Conservation (phyloP, 1,140 invertebrate species). For the Tetragnatha versicolor region DNA sequence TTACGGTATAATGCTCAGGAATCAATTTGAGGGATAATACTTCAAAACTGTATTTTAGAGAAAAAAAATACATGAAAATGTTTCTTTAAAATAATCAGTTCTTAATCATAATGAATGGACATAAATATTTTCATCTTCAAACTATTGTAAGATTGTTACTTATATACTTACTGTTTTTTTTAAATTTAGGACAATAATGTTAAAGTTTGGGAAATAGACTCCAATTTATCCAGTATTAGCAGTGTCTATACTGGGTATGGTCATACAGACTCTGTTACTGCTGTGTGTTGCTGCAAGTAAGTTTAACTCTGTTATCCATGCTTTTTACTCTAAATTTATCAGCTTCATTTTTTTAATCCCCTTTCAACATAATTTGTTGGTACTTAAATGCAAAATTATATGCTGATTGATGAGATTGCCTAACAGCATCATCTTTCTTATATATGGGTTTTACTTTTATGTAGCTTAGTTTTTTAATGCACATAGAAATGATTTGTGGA, state of each 20-base stretch:
- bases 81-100: too few relatives aligned
- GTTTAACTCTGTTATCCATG: background rate
- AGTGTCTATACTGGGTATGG: slow-evolving; percentile 77
- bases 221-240: slow-evolving; percentile 65
- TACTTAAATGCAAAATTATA: background rate
- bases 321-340: background rate
- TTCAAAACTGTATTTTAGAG: too few relatives aligned
- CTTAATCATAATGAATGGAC: too few relatives aligned
- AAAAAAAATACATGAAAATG: too few relatives aligned
- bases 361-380: background rate
- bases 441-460: background rate
- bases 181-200: slow-evolving; percentile 77
- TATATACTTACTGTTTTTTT: too few relatives aligned
- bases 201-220: slow-evolving; percentile 77
- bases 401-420: too few relatives aligned
- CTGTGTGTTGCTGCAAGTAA: slow-evolving; percentile 67
- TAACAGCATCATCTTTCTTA: too few relatives aligned
- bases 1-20: too few relatives aligned
- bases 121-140: too few relatives aligned
- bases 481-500: background rate
- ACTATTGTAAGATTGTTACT: too few relatives aligned
- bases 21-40: too few relatives aligned
- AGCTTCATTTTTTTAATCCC: background rate
- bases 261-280: slow-evolving; percentile 84
- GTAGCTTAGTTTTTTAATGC: background rate